Conservation (phyloP, 2,888 invertebrate genomes). For the Pecten maximus region DNA sequence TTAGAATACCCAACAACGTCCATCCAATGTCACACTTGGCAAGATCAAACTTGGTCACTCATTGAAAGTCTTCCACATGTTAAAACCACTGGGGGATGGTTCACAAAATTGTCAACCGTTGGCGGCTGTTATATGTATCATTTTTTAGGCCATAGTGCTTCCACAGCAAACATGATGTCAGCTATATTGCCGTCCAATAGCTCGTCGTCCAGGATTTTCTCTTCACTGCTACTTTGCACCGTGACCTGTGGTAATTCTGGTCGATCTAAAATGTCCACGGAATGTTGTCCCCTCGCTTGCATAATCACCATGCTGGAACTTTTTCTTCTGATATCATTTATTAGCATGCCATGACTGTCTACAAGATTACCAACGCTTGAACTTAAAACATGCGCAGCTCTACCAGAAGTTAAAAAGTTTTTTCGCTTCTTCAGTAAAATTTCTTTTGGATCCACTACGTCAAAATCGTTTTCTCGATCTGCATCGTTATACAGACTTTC, state of each 20-base stretch:
- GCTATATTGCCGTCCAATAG: slow-evolving; percentile 72
- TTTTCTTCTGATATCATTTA: slow-evolving; percentile 55
- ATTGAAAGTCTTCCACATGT: neutral
- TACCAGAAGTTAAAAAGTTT: slow-evolving; percentile 46
- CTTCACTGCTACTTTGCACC: slow-evolving; percentile 41
- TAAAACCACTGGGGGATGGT: neutral
- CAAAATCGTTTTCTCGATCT: slow-evolving; percentile 53
- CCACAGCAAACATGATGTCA: slow-evolving; percentile 72
- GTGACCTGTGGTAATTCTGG: slow-evolving; percentile 6
- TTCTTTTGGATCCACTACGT: slow-evolving; percentile 44
- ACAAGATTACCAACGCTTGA: slow-evolving; percentile 61
- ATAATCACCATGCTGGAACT: slow-evolving; percentile 69
- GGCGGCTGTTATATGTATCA: slow-evolving; percentile 3
- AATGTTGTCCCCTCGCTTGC: slow-evolving; percentile 33
- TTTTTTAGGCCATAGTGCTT: slow-evolving; percentile 71
- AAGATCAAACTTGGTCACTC: neutral
- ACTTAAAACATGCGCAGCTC: slow-evolving; percentile 54
- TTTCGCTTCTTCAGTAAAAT: slow-evolving; percentile 33
- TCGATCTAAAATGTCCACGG: slow-evolving; percentile 36
- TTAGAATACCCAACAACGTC: neutral
- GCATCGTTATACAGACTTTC: slow-evolving; percentile 61
- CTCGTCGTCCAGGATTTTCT: slow-evolving; percentile 66
- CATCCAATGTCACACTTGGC: neutral
- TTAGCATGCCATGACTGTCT: slow-evolving; percentile 43
- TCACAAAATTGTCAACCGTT: neutral